Percentiles rank a stretch among this genome's conserved stretches.
Evolutionary conservation across 2,113 vertebrate species (phyloP).

Genomic region (Mystacornis crossleyi): DNA sequence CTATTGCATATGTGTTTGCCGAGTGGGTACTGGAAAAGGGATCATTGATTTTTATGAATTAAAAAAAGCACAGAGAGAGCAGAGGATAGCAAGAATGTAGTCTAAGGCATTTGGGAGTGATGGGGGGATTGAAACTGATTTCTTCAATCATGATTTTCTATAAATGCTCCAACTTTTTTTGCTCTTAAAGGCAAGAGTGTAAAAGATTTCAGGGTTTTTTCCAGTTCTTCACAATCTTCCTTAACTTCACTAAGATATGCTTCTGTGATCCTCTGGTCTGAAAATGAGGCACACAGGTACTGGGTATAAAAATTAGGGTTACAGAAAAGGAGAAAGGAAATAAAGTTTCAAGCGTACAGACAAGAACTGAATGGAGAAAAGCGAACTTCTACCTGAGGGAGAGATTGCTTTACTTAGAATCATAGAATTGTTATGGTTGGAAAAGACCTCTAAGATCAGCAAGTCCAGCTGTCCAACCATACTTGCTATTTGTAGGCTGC

Average conservation of each 20-base stretch:
- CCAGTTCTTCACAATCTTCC: not conserved
- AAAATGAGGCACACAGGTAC: not conserved
- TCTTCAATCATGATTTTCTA: not conserved
- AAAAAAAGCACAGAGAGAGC: not conserved
- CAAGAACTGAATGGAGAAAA: not conserved
- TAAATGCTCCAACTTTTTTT: not conserved
- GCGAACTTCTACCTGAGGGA: not conserved
- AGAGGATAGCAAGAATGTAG: not conserved
- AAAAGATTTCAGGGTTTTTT: not conserved
- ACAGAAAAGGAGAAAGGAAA: not conserved
- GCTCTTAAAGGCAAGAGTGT: not conserved
- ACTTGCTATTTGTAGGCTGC: not conserved
- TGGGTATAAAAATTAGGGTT: not conserved
- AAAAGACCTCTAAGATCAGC: not conserved
- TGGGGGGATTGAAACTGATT: not conserved
- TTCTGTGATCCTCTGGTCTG: not conserved
- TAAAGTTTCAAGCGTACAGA: not conserved
- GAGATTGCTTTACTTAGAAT: not conserved
- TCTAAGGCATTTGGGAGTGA: not conserved
- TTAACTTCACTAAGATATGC: not conserved
- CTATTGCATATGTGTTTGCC: not conserved
- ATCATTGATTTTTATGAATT: not conserved
- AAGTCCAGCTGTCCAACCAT: not conserved
- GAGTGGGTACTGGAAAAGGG: not conserved
- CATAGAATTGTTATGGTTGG: not conserved